Evolutionary conservation across 2,888 invertebrate species (phyloP).

Genomic region (Drosophila acutilabella): DNA sequence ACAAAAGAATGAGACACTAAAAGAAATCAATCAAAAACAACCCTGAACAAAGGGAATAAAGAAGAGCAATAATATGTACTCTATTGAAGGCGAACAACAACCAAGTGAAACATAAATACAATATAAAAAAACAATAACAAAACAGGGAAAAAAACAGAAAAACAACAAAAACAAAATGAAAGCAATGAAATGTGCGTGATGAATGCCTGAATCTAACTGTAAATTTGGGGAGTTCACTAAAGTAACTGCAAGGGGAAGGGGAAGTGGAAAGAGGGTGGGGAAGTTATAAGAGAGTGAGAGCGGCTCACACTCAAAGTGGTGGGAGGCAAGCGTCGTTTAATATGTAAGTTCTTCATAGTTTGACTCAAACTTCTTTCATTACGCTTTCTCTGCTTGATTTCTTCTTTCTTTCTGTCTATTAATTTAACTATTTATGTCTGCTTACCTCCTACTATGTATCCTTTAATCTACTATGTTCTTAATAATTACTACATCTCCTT

Average conservation of each 20-base stretch:
- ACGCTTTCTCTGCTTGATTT: no score
- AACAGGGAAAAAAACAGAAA: neutral
- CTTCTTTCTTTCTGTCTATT: no score
- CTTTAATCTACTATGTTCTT: no score
- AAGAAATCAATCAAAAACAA: constrained; percentile 69
- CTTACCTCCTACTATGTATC: no score
- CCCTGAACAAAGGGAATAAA: constrained; percentile 39
- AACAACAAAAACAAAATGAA: constrained; percentile 1
- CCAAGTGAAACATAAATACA: constrained; percentile 24
- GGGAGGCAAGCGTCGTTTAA: neutral
- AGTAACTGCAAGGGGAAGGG: neutral
- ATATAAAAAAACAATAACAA: constrained; percentile 4
- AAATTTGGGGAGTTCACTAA: constrained; percentile 32
- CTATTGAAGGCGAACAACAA: constrained; percentile 11
- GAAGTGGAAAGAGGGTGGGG: neutral
- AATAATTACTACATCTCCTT: no score
- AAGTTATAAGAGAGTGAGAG: neutral
- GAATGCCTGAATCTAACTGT: constrained; percentile 35
- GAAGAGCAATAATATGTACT: constrained; percentile 12
- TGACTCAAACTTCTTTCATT: neutral
- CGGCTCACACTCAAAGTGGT: neutral
- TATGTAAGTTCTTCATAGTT: neutral
- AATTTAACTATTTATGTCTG: no score
- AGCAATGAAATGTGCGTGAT: constrained; percentile 41
- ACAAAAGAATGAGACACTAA: constrained; percentile 24